Base-by-base conservation (phyloP, 1,140 invertebrate species). In the Dolichoris vasculosae region DNA sequence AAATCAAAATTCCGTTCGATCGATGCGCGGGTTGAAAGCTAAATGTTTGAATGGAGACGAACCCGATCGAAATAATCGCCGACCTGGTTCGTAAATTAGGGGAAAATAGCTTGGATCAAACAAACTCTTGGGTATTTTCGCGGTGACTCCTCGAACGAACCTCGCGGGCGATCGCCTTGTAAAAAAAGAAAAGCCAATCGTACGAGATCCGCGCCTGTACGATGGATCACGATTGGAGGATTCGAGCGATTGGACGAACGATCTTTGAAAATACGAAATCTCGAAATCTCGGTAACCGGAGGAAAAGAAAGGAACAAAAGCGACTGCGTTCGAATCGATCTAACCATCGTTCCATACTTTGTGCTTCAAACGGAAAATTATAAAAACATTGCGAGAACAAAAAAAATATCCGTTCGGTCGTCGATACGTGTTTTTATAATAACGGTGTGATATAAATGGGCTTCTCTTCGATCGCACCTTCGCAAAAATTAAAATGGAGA, bases 181-280 rank as follows among this genome's bases (percentile, higher is more conserved):
- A 80, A 77, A 77, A 55, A 78, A 79, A 79, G 11, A 69, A 69
- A 35, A 69, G 13, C 64, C 63, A 81, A 51, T 69, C 30, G 26
- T 2, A 20, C 7, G 6, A 0, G 4, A 23, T 23, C 23, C 38
- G 11, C 67, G 9, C 30, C 38, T 78, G n/a, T 46, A 43, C 9
- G 15, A 26, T 43, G 9, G n/a, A 11, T 26, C 43, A 17, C 43
- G 69, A 73, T 73, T 73, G 69, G 69, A 6, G 15, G 23, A 43
- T 73, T 71, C 69, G 23, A 71, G 17, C 13, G 20, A 73, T 73
- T 73, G 38, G 38, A 0, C 8, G 2, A 11, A 40, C n/a, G 13
- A 38, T 40, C n/a, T n/a, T n/a, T 71, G 38, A 38, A 71, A 71
- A 40, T 13, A 30, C 20, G 35, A 71, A 55, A 55, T 55, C 11